Evolutionary conservation across 2,797 vertebrate species (phyloP).

Genomic region (Ctenopoma multispine): DNA sequence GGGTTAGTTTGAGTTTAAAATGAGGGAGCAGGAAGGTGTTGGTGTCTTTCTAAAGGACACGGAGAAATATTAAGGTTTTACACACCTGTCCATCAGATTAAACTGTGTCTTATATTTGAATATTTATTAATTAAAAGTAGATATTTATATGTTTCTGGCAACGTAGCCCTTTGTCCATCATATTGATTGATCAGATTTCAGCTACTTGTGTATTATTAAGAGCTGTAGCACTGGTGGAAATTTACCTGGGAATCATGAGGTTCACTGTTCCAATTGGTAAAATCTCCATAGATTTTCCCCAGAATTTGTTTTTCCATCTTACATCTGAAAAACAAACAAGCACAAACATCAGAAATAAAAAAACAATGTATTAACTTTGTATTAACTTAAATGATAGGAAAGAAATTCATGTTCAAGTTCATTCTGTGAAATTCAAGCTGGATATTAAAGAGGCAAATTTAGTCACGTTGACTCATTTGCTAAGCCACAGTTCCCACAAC

Average conservation of each 20-base stretch:
- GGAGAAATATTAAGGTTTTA: not conserved
- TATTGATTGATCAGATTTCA: not conserved
- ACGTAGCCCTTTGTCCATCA: not conserved
- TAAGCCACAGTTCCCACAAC: constrained; percentile 22
- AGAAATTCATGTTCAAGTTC: not conserved
- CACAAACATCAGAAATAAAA: constrained; percentile 7
- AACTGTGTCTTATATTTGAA: not conserved
- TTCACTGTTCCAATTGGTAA: constrained; percentile 95
- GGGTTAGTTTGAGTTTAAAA: constrained; percentile 9
- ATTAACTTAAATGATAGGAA: not conserved
- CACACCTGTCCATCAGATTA: not conserved
- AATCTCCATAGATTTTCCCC: constrained; percentile 99
- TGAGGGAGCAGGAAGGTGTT: not conserved
- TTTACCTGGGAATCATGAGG: constrained; percentile 94
- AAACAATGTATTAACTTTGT: not conserved
- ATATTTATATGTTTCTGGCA: not conserved
- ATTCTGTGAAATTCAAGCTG: not conserved
- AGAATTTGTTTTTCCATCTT: constrained; percentile 99
- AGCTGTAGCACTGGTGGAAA: not conserved
- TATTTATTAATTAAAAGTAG: no score
- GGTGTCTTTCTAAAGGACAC: not conserved
- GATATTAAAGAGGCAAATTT: constrained; percentile 29
- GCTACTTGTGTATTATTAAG: not conserved
- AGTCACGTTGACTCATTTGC: constrained; percentile 6
- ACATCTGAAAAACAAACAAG: constrained; percentile 86